Evolutionary conservation across 2,888 invertebrate genomes (phyloP).

Genomic region (Drosophila nigricruria): DNA sequence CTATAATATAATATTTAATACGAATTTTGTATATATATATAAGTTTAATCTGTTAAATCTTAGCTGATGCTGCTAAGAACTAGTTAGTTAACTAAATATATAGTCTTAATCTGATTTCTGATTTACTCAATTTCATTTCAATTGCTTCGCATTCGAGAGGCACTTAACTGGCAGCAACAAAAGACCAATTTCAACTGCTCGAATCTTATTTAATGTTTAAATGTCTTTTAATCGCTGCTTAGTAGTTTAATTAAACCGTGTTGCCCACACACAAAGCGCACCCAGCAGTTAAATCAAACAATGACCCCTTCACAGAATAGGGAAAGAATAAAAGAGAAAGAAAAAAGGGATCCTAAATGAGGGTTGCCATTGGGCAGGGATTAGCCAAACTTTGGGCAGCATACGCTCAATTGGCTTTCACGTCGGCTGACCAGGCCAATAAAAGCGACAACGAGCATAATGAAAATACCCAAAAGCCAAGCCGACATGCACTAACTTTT

Average conservation of each 20-base stretch:
- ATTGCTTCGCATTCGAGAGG: not conserved
- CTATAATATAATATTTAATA: not conserved
- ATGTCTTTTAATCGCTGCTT: slow-evolving; percentile 63
- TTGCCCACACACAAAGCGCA: slow-evolving; percentile 24
- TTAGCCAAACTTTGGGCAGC: slow-evolving; percentile 58
- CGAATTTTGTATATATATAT: too few relatives aligned
- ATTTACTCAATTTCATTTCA: not conserved
- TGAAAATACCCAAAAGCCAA: slow-evolving; percentile 47
- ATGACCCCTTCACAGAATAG: slow-evolving; percentile 41
- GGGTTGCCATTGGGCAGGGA: slow-evolving; percentile 55
- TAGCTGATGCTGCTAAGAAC: not conserved
- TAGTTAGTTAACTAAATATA: not conserved
- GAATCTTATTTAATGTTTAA: slow-evolving; percentile 60
- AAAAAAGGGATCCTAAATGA: slow-evolving; percentile 59
- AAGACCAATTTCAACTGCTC: slow-evolving; percentile 20
- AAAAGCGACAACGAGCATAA: slow-evolving; percentile 44
- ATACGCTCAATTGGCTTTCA: slow-evolving; percentile 66
- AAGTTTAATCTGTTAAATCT: too few relatives aligned
- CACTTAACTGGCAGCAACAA: not conserved
- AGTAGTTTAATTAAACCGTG: slow-evolving; percentile 70
- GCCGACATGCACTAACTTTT: slow-evolving; percentile 48
- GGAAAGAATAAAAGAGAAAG: slow-evolving; percentile 22
- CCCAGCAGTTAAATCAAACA: slow-evolving; percentile 55
- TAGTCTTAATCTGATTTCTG: not conserved
- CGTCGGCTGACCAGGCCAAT: slow-evolving; percentile 44